Conservation (phyloP, 2,113 vertebrate species). For the Myocastor coypus region DNA sequence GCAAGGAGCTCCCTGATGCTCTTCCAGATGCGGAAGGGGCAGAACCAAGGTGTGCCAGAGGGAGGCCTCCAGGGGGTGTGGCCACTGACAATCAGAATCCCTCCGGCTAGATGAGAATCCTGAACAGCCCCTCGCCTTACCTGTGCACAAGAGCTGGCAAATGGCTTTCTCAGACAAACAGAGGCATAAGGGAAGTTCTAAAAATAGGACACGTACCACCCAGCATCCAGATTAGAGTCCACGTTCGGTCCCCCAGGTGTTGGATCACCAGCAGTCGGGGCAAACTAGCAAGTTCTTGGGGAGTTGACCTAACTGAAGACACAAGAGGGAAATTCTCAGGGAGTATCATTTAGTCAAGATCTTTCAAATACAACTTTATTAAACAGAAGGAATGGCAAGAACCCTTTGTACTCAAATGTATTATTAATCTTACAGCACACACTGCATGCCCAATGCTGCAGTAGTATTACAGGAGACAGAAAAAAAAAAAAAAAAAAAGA, state of each 20-base stretch:
- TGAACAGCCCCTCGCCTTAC: not conserved
- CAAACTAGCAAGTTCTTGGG: not conserved
- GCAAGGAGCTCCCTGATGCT: not conserved
- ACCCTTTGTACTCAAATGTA: not conserved
- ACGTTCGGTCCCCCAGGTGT: not conserved
- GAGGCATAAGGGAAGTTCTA: not conserved
- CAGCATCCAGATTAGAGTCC: not conserved
- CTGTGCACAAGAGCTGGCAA: not conserved
- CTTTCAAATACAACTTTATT: not conserved
- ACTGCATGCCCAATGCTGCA: not conserved
- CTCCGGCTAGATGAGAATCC: not conserved
- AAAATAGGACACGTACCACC: not conserved
- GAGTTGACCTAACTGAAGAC: not conserved
- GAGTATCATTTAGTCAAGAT: not conserved
- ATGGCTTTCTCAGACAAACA: not conserved
- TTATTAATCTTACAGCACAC: not conserved
- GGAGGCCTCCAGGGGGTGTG: not conserved
- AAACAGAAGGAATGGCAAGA: not conserved
- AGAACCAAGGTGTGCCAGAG: not conserved
- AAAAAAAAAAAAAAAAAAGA: not conserved
- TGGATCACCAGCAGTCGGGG: not conserved
- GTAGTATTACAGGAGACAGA: rapidly evolving
- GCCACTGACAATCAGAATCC: not conserved
- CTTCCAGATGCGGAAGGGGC: not conserved
- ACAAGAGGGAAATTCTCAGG: not conserved